Conservation (phyloP, 1,140 invertebrate genomes). For the Euwallacea similis region DNA sequence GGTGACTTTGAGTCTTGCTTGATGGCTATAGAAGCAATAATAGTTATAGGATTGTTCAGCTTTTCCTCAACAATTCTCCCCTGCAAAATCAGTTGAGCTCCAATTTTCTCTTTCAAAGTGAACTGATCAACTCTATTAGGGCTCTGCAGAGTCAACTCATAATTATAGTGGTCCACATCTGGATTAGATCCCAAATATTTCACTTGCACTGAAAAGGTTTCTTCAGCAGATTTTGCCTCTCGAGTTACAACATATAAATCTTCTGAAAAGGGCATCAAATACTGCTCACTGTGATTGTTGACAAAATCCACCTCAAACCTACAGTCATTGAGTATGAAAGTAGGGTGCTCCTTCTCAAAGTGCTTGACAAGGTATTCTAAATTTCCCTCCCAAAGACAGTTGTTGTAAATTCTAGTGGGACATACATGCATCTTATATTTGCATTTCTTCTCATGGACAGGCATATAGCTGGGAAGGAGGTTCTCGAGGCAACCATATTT, state of each 20-base stretch:
- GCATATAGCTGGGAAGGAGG: not conserved
- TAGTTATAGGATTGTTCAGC: conserved; percentile 27
- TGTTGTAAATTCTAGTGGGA: not conserved
- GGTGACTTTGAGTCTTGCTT: conserved; percentile 4
- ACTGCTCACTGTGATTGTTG: conserved; percentile 35
- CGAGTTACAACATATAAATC: conserved; percentile 33
- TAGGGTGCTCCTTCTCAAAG: conserved; percentile 30
- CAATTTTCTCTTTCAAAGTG: conserved; percentile 15
- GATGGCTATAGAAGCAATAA: conserved; percentile 27
- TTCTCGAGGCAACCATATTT: not conserved
- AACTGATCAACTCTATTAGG: conserved; percentile 11
- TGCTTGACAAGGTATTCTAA: conserved; percentile 25
- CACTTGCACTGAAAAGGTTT: conserved; percentile 31
- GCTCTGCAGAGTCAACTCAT: conserved; percentile 28
- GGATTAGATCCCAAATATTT: conserved; percentile 17
- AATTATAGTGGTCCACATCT: conserved; percentile 15
- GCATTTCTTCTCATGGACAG: not conserved
- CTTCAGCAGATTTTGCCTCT: conserved; percentile 9
- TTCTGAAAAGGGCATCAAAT: conserved; percentile 35
- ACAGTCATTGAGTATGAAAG: conserved; percentile 28
- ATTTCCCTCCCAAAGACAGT: conserved; percentile 25
- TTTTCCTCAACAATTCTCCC: conserved; percentile 3
- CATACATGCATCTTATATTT: not conserved
- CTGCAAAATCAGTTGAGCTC: not conserved
- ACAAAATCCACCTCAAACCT: conserved; percentile 39